Evolutionary conservation across 2,888 invertebrate genomes (phyloP), one percentile per base, ranked within the genome.

Genomic region (Oligia fasciuncula): DNA sequence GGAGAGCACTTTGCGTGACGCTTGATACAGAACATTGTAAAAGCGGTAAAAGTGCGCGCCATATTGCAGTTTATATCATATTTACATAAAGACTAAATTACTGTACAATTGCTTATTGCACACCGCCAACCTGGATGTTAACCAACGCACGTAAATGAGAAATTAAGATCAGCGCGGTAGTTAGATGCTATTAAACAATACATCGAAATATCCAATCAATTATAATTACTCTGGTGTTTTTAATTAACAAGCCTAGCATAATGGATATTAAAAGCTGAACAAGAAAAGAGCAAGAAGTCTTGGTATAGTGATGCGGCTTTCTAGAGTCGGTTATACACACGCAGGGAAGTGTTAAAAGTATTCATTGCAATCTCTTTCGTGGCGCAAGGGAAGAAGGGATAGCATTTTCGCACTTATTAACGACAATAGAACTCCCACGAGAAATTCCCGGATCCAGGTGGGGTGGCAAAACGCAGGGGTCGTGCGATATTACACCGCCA

Each of bases 351-450:
- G 72, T 76, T 84, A 76, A 79, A 80, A 81, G 76, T 81, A 91
- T 91, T 90, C 92, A 91, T 87, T 88, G 85, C 89, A 91, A 90
- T 90, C 89, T 88, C 89, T 86, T 86, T 88, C 85, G 77, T 81
- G 74, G 79, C 76, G 79, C 84, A 72, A 81, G 89, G 90, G 74
- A 76, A 67, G 76, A 87, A 91, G 90, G 91, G 86, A 89, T 88
- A 90, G 76, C 90, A 91, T 93, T 93, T 94, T 93, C 91, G 92
- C 93, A 93, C 92, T 94, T 95, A 95, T 94, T 93, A 93, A 94
- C 92, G 91, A 85, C 87, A 90, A 89, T 92, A 90, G 90, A 92
- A 92, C 90, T 95, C 96, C 96, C 96, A 93, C 88, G 96, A 95
- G 96, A 95, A 95, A 94, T 95, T 90, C 89, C 86, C 88, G 86